Conservation (phyloP, 2,113 vertebrate species). For the Hippocampus abdominalis region DNA sequence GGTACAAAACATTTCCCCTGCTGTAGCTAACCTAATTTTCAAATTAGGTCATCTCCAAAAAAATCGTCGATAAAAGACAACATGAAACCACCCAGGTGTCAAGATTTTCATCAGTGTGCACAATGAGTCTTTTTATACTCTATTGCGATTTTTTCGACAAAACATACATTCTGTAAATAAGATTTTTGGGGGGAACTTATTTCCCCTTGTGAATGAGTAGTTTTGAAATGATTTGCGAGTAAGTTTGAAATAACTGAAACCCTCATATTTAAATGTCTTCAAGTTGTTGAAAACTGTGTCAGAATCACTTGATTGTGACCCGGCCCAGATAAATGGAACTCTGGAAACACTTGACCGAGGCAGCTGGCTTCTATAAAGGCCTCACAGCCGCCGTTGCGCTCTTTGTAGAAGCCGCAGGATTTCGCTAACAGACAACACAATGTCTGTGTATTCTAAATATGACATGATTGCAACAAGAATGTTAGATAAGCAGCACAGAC, state of each 20-base stretch:
- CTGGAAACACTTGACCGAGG: slow-evolving; percentile 38
- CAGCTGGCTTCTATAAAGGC: slow-evolving; percentile 70
- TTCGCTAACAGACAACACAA: slow-evolving; percentile 53
- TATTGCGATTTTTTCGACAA: neutral
- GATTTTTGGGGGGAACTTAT: neutral
- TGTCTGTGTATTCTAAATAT: slow-evolving; percentile 64
- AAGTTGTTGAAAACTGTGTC: slow-evolving; percentile 27
- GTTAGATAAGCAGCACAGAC: slow-evolving; percentile 54
- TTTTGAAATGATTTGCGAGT: neutral
- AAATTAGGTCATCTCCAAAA: neutral
- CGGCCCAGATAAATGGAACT: slow-evolving; percentile 53
- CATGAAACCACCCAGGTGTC: neutral
- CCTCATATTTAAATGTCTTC: slow-evolving; percentile 3
- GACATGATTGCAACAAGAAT: slow-evolving; percentile 65
- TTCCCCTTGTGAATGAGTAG: neutral
- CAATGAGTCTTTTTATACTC: neutral
- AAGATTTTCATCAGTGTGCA: neutral
- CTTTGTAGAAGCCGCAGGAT: slow-evolving; percentile 53
- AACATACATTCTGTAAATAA: neutral
- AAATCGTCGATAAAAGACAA: neutral
- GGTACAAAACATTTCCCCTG: neutral
- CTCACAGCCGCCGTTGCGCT: slow-evolving; percentile 52
- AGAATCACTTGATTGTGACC: slow-evolving; percentile 45
- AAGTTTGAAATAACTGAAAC: slow-evolving; percentile 9
- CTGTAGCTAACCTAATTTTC: neutral